These are phyloP conservation scores for Ctenicera cuprea DNA, from an alignment of 2,888 invertebrate species.

Conservation along the genomic window DNA sequence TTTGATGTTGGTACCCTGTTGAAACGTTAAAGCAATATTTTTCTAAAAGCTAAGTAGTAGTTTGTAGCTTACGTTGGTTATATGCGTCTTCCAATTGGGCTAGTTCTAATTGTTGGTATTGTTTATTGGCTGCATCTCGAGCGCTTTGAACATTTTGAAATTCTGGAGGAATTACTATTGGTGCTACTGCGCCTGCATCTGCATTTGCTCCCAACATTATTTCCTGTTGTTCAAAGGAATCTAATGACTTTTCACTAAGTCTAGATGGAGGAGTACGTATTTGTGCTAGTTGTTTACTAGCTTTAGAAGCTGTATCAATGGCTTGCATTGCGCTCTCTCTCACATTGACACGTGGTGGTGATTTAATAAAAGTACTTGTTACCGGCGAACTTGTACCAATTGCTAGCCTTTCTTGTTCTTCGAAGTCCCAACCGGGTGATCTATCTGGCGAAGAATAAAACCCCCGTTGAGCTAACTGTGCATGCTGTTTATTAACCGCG, in stretches of 20 bases:
- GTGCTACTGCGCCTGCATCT: neutral
- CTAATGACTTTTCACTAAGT: neutral
- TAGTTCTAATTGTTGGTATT: neutral
- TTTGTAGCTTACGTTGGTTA: conserved; percentile 14
- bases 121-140: neutral
- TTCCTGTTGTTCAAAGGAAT: conserved; percentile 5
- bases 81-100: conserved; percentile 15
- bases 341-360: too few species aligned
- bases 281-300: too few species aligned
- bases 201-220: neutral
- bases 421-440: neutral
- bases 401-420: conserved; percentile 20
- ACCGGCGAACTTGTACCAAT: neutral
- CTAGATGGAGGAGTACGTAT: neutral
- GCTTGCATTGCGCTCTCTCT: too few species aligned
- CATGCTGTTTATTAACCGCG: conserved; percentile 7
- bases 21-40: neutral
- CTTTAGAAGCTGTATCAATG: too few species aligned
- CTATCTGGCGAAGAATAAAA: neutral
- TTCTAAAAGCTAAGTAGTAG: conserved; percentile 16
- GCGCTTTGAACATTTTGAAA: neutral
- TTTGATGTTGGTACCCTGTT: conserved; percentile 47
- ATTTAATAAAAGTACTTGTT: neutral
- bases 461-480: neutral
- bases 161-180: neutral